These are phyloP conservation scores for Thomomys bottae DNA, from an alignment of 2,113 vertebrate genomes.

Conservation along the genomic window DNA sequence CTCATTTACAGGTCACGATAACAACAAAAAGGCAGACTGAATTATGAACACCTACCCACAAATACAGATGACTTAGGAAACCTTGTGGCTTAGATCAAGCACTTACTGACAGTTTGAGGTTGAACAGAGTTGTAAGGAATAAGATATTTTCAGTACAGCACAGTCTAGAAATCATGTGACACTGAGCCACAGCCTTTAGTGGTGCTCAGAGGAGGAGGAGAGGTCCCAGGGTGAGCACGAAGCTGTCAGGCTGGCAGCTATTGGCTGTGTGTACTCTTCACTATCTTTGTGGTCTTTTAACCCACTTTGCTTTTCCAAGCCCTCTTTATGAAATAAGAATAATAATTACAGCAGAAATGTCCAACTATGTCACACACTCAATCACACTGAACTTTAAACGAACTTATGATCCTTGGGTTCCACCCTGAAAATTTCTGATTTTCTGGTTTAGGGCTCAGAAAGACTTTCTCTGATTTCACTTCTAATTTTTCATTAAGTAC, in stretches of 20 bases:
- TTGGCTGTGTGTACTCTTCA: neutral
- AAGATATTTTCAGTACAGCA: neutral
- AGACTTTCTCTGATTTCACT: neutral
- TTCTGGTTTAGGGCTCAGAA: neutral
- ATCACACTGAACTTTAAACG: neutral
- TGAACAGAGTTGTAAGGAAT: neutral
- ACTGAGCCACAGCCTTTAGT: neutral
- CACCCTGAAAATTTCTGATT: slow-evolving; percentile 4
- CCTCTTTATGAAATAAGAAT: neutral
- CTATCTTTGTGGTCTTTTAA: neutral
- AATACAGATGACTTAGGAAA: neutral
- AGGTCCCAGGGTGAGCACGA: too few relatives aligned
- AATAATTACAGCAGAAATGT: neutral
- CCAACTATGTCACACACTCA: neutral
- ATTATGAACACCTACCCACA: neutral
- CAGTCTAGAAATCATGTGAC: neutral
- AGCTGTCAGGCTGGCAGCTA: neutral
- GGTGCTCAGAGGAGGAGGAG: neutral
- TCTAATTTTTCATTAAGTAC: slow-evolving; percentile 4
- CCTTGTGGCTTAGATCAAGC: neutral
- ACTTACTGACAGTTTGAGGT: neutral
- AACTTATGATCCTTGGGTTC: neutral
- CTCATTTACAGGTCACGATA: neutral
- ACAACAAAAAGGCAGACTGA: neutral
- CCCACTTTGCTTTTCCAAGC: neutral